Percentiles rank a stretch among this genome's conserved stretches.
Evolutionary conservation across 2,797 vertebrate genomes (phyloP).

Genomic region (Melanogrammus aeglefinus): DNA sequence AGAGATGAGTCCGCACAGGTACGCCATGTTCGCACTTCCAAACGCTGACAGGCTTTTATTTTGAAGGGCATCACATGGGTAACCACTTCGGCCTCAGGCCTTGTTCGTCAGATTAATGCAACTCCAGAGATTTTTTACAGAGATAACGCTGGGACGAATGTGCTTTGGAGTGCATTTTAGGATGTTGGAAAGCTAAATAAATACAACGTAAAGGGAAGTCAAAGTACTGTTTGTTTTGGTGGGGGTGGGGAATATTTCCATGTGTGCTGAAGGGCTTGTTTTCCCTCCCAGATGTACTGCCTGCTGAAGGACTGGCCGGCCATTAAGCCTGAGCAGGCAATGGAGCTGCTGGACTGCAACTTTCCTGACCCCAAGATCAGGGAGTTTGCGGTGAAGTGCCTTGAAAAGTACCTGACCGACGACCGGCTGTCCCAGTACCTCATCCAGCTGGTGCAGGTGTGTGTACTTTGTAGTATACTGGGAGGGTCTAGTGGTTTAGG

Average conservation of each 20-base stretch:
- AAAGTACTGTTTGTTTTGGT: background rate
- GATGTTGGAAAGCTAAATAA: background rate
- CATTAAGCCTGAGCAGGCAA: conserved; percentile 96
- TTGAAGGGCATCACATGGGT: conserved; percentile 11
- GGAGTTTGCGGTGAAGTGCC: conserved; percentile 94
- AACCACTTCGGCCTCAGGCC: conserved; percentile 8
- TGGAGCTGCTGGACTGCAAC: conserved; percentile 98
- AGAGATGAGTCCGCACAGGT: conserved; percentile 99
- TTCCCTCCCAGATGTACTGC: conserved; percentile 88
- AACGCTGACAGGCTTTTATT: conserved; percentile 24
- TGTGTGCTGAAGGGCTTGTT: background rate
- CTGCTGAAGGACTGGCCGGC: conserved; percentile 97
- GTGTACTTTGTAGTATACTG: background rate
- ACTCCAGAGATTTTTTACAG: conserved; percentile 15
- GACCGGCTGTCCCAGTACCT: conserved; percentile 98
- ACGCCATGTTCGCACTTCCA: conserved; percentile 36
- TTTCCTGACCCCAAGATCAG: conserved; percentile 97
- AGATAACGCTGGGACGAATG: background rate
- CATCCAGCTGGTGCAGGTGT: conserved; percentile 97
- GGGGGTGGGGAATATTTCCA: background rate
- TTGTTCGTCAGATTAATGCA: conserved; percentile 5
- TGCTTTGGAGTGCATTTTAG: background rate
- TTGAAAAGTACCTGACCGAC: conserved; percentile 95
- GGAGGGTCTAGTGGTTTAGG: background rate
- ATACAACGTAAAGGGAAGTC: background rate